Base-by-base conservation (phyloP, 1,140 invertebrate species). In the Drosophila oshimai region DNA sequence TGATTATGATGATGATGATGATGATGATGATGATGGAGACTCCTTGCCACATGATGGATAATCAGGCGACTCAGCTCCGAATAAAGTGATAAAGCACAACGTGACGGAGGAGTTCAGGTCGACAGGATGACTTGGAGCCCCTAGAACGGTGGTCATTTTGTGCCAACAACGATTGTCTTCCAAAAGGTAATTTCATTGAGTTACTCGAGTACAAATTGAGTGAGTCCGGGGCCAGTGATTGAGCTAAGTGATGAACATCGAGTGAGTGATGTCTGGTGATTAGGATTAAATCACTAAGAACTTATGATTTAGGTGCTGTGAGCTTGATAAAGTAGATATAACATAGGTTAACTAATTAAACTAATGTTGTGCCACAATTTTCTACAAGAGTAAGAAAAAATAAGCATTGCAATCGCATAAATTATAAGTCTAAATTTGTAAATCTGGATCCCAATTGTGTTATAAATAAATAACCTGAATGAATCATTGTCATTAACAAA, bases 21-120 rank as follows among this genome's bases (percentile, higher is more conserved):
- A 36, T 26, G 34, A 50, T 18, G 50, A 53, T 28, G 36, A 33
- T 29, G 18, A 50, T 24, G 34, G 36, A 24, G 15, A 34, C 51
- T 60, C 37, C 58, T 34, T 22, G 36, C 22, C 51, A 54, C 53
- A 62, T 62, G 58, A 62, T 62, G 39, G 53, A 62, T 62, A 62
- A 62, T 62, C 37, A 41, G 54, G 58, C 58, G 53, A 34, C 37
- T 58, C 53, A 60, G 53, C 58, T 44, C 54, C 37, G 22, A 60
- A 60, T 62, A 42, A 42, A 62, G 58, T 41, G 36, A 62, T 62
- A 44, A 62, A 58, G 54, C 47, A 54, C 54, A 57, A 29, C 37
- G 58, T 60, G 58, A 60, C 58, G 54, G 15, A 28, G 37, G 33
- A 60, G 26, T 62, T 44, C 28, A 61, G 58, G 15, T 62, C 4